Evolutionary conservation across 2,113 vertebrate genomes (phyloP).

Genomic region (Echinops telfairi): DNA sequence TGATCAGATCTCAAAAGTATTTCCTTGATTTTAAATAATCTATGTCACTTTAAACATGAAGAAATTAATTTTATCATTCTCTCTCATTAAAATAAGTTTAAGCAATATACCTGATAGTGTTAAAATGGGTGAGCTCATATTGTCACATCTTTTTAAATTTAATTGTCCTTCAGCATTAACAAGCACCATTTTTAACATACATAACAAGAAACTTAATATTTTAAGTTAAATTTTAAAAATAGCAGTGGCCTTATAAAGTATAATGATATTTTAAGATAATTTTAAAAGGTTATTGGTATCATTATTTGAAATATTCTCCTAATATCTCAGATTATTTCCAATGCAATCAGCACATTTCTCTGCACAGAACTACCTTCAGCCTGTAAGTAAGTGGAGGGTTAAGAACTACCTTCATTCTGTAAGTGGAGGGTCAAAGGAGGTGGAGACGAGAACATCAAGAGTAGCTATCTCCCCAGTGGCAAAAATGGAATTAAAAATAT

Average conservation of each 20-base stretch:
- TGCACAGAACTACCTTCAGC: neutral
- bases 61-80: neutral
- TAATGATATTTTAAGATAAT: neutral
- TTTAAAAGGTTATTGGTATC: neutral
- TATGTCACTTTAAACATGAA: slow-evolving; percentile 12
- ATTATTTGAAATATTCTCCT: slow-evolving; percentile 18
- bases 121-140: slow-evolving; percentile 11
- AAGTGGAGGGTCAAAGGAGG: neutral
- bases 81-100: slow-evolving; percentile 22
- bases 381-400: slow-evolving; percentile 7
- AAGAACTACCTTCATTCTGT: neutral
- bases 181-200: slow-evolving; percentile 11
- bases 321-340: neutral
- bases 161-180: neutral
- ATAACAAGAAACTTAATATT: neutral
- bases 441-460: neutral
- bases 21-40: neutral
- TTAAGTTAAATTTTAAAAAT: slow-evolving; percentile 52
- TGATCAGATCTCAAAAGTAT: slow-evolving; percentile 47
- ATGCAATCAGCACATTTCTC: neutral
- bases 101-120: neutral
- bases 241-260: neutral
- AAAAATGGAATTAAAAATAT: slow-evolving; percentile 62
- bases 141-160: slow-evolving; percentile 13
- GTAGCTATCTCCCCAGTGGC: neutral